Evolutionary conservation across 1,140 invertebrate species (phyloP).

Genomic region (Calosoma granatense): DNA sequence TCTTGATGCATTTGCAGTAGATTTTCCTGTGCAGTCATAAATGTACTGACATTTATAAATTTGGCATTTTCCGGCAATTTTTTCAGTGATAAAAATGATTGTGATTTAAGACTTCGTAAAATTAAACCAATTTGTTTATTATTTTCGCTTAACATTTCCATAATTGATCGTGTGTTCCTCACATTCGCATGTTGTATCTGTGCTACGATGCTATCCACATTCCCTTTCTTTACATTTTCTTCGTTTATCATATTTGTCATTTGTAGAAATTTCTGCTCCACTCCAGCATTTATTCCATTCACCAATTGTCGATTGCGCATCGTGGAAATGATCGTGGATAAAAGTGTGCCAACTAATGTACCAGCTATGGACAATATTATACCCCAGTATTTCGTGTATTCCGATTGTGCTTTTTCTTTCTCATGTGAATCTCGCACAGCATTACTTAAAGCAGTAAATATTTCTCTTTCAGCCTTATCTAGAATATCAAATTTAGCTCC

Average conservation of each 20-base stretch:
- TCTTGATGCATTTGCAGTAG: too few species aligned
- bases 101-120: too few species aligned
- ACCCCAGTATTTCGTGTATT: constrained; percentile 64
- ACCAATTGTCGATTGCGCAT: background rate
- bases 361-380: constrained; percentile 57
- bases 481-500: constrained; percentile 24
- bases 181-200: too few species aligned
- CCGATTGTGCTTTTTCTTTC: constrained; percentile 55
- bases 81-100: too few species aligned
- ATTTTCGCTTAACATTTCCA: too few species aligned
- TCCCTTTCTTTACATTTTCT: too few species aligned
- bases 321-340: constrained; percentile 36
- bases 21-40: too few species aligned
- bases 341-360: constrained; percentile 47
- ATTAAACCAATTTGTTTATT: too few species aligned
- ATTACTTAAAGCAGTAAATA: constrained; percentile 51
- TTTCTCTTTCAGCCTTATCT: constrained; percentile 47
- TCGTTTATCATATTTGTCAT: background rate
- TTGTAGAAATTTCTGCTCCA: background rate
- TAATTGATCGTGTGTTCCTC: too few species aligned
- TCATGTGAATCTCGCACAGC: constrained; percentile 58
- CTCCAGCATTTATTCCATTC: background rate
- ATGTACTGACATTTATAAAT: too few species aligned
- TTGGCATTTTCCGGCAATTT: too few species aligned
- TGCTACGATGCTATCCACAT: too few species aligned